A percentile compares a stretch with the other conserved stretches of the same genome.
phyloP scores from a whole-genome alignment of 2,888 invertebrate species.

The Baccha elongata region DNA sequence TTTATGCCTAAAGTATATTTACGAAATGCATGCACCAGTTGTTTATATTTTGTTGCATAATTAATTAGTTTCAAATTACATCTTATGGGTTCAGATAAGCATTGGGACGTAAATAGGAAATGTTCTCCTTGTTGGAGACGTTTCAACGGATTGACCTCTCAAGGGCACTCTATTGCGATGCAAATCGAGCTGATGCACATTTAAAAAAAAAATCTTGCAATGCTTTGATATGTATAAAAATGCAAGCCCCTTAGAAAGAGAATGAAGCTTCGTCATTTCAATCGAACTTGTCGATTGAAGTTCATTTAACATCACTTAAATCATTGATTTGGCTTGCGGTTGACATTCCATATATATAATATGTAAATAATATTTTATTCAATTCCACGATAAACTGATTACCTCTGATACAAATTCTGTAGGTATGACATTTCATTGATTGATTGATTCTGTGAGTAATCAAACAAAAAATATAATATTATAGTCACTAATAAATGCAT shows the following conservation, averaged over 20 bases:
- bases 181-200: slow-evolving; percentile 51
- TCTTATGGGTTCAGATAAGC: slow-evolving; percentile 46
- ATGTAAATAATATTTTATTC: slow-evolving; percentile 43
- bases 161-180: slow-evolving; percentile 66
- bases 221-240: background rate
- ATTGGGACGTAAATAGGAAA: slow-evolving; percentile 47
- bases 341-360: slow-evolving; percentile 34
- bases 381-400: slow-evolving; percentile 54
- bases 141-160: slow-evolving; percentile 52
- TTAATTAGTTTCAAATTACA: slow-evolving; percentile 54
- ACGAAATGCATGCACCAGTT: slow-evolving; percentile 21
- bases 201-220: slow-evolving; percentile 38
- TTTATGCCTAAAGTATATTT: too few relatives aligned
- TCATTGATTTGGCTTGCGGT: slow-evolving; percentile 39
- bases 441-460: too few relatives aligned
- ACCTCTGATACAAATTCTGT: slow-evolving; percentile 33
- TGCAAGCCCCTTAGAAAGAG: slow-evolving; percentile 5
- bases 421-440: slow-evolving; percentile 57
- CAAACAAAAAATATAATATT: too few relatives aligned
- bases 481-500: too few relatives aligned
- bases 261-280: background rate
- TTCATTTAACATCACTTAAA: slow-evolving; percentile 8
- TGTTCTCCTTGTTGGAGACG: slow-evolving; percentile 42
- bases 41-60: slow-evolving; percentile 47
- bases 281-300: background rate